phyloP scores from a whole-genome alignment of 2,797 vertebrate genomes.

The Malurus splendens region DNA sequence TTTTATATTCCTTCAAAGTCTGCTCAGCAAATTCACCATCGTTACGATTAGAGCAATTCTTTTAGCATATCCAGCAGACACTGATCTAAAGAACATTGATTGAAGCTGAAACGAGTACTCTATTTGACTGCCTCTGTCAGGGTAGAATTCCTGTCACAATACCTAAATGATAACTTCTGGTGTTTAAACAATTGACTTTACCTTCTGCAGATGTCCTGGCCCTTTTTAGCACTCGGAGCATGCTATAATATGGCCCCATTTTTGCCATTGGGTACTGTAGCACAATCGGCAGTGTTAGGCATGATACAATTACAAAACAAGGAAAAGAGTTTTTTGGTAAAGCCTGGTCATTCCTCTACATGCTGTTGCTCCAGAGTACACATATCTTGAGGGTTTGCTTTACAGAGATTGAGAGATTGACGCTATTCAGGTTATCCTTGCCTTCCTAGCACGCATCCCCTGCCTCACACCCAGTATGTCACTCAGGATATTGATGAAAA shows the following conservation, averaged over 20 bases:
- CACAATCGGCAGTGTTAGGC: neutral
- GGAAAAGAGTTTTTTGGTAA: neutral
- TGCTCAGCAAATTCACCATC: neutral
- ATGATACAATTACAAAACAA: neutral
- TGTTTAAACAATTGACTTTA: neutral
- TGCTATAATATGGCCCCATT: neutral
- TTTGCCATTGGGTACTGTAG: neutral
- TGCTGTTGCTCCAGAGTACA: neutral
- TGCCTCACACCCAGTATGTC: neutral
- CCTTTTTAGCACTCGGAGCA: neutral
- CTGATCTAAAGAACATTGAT: neutral
- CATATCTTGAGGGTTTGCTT: neutral
- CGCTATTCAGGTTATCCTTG: neutral
- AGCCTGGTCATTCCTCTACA: neutral
- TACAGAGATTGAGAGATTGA: neutral
- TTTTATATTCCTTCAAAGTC: neutral
- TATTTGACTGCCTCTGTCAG: neutral
- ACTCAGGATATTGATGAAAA: neutral
- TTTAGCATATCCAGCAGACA: neutral
- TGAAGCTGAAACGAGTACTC: neutral
- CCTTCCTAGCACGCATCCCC: neutral
- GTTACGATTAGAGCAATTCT: neutral
- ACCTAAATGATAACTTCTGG: neutral
- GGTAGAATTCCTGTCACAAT: neutral
- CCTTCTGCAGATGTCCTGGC: neutral